These are phyloP conservation scores for Gnatocerus cornutus DNA, from an alignment of 2,888 invertebrate species.

Conservation along the genomic window DNA sequence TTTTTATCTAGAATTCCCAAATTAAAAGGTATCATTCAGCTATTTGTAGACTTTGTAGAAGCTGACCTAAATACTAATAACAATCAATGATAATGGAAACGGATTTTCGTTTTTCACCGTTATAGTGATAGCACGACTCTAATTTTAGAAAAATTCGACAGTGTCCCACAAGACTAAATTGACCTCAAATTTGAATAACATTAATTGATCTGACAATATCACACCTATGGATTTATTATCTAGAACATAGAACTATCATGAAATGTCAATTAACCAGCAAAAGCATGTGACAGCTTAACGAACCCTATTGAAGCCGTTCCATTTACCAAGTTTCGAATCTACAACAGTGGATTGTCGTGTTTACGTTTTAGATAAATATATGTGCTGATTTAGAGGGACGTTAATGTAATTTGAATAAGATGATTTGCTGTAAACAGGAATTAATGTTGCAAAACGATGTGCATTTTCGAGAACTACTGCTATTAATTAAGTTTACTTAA, in stretches of 20 bases:
- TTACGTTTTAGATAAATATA: slow-evolving; percentile 28
- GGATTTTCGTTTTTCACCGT: background rate
- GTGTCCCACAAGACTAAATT: background rate
- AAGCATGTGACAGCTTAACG: slow-evolving; percentile 40
- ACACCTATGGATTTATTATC: slow-evolving; percentile 25
- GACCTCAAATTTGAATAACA: background rate
- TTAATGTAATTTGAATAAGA: slow-evolving; percentile 30
- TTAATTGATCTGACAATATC: slow-evolving; percentile 5
- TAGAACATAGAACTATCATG: slow-evolving; percentile 29
- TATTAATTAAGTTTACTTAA: too few species aligned
- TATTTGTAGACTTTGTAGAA: background rate
- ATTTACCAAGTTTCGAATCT: slow-evolving; percentile 25
- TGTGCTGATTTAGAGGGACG: slow-evolving; percentile 28
- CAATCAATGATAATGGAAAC: background rate
- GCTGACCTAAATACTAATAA: slow-evolving; percentile 10
- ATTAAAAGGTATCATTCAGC: background rate
- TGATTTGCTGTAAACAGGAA: slow-evolving; percentile 8
- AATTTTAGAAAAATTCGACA: too few species aligned
- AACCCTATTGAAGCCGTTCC: slow-evolving; percentile 31
- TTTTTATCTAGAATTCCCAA: slow-evolving; percentile 9
- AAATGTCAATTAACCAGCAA: slow-evolving; percentile 29
- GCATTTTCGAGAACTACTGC: slow-evolving; percentile 14
- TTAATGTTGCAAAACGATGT: slow-evolving; percentile 8
- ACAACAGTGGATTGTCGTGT: slow-evolving; percentile 29
- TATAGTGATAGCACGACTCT: background rate